Conservation (phyloP, 1,140 invertebrate species). For the Drosophila varians region DNA sequence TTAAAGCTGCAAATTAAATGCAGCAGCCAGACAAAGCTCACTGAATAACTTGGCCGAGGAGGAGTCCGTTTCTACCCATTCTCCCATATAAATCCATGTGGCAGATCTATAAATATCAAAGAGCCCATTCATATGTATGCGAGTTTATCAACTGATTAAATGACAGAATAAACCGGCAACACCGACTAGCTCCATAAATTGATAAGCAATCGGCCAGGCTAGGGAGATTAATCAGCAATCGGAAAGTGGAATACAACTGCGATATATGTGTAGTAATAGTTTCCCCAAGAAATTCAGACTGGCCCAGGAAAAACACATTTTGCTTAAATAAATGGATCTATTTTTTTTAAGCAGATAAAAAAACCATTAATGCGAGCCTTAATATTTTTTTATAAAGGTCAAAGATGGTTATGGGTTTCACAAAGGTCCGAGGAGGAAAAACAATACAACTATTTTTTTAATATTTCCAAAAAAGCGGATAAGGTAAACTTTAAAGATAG, state of each 20-base stretch:
- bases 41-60: slow-evolving; percentile 3
- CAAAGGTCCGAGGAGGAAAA: too few relatives aligned
- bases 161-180: slow-evolving; percentile 48
- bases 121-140: slow-evolving; percentile 12
- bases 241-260: slow-evolving; percentile 10
- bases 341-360: too few relatives aligned
- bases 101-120: slow-evolving; percentile 25
- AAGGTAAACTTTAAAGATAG: not conserved
- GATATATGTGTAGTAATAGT: slow-evolving; percentile 62
- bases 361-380: too few relatives aligned
- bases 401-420: too few relatives aligned
- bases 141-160: slow-evolving; percentile 65
- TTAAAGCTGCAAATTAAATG: slow-evolving; percentile 64
- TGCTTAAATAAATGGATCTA: too few relatives aligned
- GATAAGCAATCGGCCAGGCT: slow-evolving; percentile 68
- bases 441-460: too few relatives aligned
- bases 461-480: too few relatives aligned
- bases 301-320: not conserved
- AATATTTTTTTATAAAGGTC: too few relatives aligned
- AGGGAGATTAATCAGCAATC: slow-evolving; percentile 47
- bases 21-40: slow-evolving; percentile 19
- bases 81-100: not conserved
- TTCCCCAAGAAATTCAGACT: slow-evolving; percentile 26
- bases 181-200: slow-evolving; percentile 53
- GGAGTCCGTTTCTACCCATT: not conserved